Conservation (phyloP, 2,888 invertebrate genomes). For the Phengaris arion region DNA sequence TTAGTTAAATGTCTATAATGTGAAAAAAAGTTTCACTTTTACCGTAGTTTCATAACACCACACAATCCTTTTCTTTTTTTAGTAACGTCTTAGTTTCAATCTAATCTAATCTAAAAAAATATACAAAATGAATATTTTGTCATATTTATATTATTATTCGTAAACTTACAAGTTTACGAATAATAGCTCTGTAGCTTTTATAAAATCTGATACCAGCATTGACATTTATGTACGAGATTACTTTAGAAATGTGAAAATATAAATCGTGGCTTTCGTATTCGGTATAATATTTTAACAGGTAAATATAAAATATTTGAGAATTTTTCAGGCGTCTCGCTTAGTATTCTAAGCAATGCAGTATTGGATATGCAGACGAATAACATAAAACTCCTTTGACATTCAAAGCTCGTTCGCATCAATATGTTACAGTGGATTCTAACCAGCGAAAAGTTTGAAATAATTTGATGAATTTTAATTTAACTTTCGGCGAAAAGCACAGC, state of each 20-base stretch:
- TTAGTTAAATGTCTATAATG: no score
- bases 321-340: constrained; percentile 8
- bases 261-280: neutral
- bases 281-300: constrained; percentile 16
- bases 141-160: neutral
- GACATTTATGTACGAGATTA: neutral
- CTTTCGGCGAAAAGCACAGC: no score
- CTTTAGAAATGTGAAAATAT: constrained; percentile 9
- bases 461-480: no score
- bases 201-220: neutral
- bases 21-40: no score
- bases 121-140: neutral
- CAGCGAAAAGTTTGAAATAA: neutral
- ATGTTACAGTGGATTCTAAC: constrained; percentile 7
- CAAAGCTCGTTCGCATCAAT: constrained; percentile 21
- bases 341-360: constrained; percentile 24
- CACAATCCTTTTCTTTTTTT: no score
- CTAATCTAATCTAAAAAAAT: no score
- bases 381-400: constrained; percentile 21
- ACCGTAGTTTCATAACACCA: no score
- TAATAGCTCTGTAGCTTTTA: neutral
- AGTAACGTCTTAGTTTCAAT: no score
- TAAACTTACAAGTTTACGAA: no score
- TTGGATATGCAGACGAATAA: constrained; percentile 27
- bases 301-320: constrained; percentile 16